Evolutionary conservation across 2,797 vertebrate genomes (phyloP), one percentile per base, ranked within the genome.

Genomic region (Psittacula derbiana): DNA sequence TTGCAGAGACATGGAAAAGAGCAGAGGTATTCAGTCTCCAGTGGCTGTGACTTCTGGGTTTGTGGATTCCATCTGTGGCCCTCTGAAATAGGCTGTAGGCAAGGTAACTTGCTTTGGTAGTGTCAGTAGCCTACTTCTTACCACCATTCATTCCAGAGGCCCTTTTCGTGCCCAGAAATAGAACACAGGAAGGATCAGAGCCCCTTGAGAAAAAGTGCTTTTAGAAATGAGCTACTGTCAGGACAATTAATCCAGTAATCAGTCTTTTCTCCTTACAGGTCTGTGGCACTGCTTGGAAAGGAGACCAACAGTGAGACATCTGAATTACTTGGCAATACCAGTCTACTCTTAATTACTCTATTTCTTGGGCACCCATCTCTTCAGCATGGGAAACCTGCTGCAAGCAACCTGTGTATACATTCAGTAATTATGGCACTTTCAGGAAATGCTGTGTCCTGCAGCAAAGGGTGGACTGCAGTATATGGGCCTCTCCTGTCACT

Each of bases 171-270:
- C 41, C 49, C 46, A 62, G 73, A 33, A 81, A 27, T 58, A 53
- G 72, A 90, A 62, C 8, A 74, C 2, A 8, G 53, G 36, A 82
- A 94, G 31, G 46, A 90, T 12, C 18, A 88, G 65, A 92, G 27
- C 13, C 91, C 49, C 85, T 62, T 43, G 73, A 92, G 92, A 91
- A 94, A 86, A 62, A 92, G 7, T 3, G 69, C 82, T 95, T 86
- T 92, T 88, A 92, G 82, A 84, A 88, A 90, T 30, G 50, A 92
- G 31, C 58, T 81, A 16, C 80, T 93, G 82, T 95, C 90, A 95
- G 58, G 88, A 81, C 70, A 94, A 90, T 95, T 90, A 93, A 79
- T 43, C 24, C n/a, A 69, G 44, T 75, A 58, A 78, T 88, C 85
- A 72, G 13, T 92, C 76, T 81, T 69, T 74, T 75, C 41, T 94